A percentile compares a stretch with the other conserved stretches of the same genome.
These are phyloP conservation scores for Metacarcinus magister DNA, from an alignment of 2,888 invertebrate species.

Conservation along the genomic window DNA sequence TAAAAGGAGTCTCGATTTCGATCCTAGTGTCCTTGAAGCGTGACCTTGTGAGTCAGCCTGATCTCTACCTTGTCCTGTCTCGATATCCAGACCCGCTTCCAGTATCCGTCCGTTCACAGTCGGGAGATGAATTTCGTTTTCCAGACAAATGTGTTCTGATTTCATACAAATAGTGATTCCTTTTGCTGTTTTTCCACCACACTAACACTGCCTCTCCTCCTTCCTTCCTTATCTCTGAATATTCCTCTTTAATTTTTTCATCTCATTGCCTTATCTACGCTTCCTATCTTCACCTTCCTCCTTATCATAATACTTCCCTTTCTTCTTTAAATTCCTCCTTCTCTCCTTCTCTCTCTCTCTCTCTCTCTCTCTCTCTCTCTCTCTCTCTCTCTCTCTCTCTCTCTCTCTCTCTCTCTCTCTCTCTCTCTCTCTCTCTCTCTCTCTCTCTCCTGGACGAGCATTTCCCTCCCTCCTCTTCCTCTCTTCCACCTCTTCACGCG, in stretches of 20 bases:
- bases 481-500: background rate
- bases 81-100: background rate
- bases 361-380: background rate
- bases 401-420: conserved; percentile 51
- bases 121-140: background rate
- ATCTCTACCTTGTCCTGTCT: background rate
- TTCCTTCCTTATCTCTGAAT: background rate
- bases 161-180: background rate
- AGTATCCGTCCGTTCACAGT: background rate
- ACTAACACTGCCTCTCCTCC: background rate
- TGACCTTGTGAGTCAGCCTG: background rate
- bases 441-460: background rate
- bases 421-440: conserved; percentile 48
- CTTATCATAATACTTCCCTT: background rate
- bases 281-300: too few species aligned
- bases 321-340: background rate
- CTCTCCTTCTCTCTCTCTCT: background rate
- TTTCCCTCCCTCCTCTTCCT: background rate
- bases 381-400: conserved; percentile 29
- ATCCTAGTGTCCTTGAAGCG: background rate
- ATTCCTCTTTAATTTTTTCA: background rate
- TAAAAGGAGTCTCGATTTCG: background rate
- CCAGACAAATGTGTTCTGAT: background rate
- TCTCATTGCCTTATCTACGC: too few species aligned
- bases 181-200: background rate